These are phyloP conservation scores for Plutella xylostella DNA, from an alignment of 2,888 invertebrate genomes.

Conservation along the genomic window DNA sequence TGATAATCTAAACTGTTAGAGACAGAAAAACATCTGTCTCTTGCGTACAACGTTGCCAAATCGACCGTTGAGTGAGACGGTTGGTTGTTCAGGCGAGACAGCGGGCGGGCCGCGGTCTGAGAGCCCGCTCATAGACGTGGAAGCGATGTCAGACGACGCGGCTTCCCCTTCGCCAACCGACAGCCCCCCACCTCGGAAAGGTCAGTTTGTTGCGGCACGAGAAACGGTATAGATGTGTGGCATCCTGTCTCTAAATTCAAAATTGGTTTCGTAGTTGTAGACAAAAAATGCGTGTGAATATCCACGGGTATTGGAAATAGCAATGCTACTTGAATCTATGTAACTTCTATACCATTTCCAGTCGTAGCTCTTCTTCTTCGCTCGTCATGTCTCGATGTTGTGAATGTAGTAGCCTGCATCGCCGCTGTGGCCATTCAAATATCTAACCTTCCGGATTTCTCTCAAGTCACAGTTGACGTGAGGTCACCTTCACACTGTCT, in stretches of 20 bases:
- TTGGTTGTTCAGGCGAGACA: constrained; percentile 71
- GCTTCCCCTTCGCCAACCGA: constrained; percentile 46
- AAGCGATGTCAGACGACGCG: constrained; percentile 72
- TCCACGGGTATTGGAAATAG: no score
- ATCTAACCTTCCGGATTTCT: constrained; percentile 22
- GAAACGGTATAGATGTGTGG: constrained; percentile 51
- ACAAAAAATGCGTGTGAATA: no score
- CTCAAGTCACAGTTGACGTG: constrained; percentile 49
- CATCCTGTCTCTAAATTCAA: no score
- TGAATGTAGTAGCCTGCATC: constrained; percentile 65
- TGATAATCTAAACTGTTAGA: neutral
- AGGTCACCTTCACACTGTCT: constrained; percentile 30
- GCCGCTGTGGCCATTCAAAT: constrained; percentile 52
- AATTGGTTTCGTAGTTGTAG: no score
- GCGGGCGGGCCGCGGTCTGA: constrained; percentile 68
- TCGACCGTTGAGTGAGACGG: neutral
- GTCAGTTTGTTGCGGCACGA: constrained; percentile 62
- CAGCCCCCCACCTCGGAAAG: constrained; percentile 54
- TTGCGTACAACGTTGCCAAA: constrained; percentile 1
- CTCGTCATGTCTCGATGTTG: constrained; percentile 63
- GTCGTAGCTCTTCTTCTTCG: constrained; percentile 51
- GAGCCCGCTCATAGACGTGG: constrained; percentile 77
- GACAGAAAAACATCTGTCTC: neutral
- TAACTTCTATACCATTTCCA: constrained; percentile 55
- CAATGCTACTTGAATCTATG: no score